Percentiles rank a stretch among this genome's conserved stretches.
These are phyloP conservation scores for Drosophila nasuta DNA, from an alignment of 1,140 invertebrate species.

Conservation along the genomic window DNA sequence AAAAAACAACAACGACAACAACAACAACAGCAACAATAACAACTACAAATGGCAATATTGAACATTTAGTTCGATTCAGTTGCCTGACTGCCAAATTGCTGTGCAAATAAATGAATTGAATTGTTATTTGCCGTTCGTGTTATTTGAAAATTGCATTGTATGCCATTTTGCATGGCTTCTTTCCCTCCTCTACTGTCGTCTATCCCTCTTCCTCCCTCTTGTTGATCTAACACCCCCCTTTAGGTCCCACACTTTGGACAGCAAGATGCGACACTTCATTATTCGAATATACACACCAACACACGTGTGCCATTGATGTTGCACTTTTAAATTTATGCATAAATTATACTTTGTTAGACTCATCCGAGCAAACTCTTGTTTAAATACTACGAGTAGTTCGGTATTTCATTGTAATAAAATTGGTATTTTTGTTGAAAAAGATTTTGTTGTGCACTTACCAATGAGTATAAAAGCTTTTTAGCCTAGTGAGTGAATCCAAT, in stretches of 20 bases:
- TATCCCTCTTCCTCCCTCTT: neutral
- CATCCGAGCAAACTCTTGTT: too few relatives aligned
- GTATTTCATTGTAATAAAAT: too few relatives aligned
- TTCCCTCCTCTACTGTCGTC: neutral
- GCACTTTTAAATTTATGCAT: constrained; percentile 7
- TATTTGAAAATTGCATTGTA: constrained; percentile 66
- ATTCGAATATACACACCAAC: constrained; percentile 17
- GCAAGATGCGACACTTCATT: constrained; percentile 51
- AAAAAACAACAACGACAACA: constrained; percentile 50
- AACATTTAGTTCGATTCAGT: constrained; percentile 50
- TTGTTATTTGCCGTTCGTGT: constrained; percentile 75
- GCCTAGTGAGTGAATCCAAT: too few relatives aligned
- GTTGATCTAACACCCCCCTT: constrained; percentile 1
- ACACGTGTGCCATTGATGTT: constrained; percentile 17
- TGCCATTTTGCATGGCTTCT: constrained; percentile 49
- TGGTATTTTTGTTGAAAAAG: too few relatives aligned
- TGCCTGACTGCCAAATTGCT: constrained; percentile 53
- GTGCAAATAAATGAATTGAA: constrained; percentile 75
- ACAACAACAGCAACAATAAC: constrained; percentile 41
- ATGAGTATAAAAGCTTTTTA: too few relatives aligned
- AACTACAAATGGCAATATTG: constrained; percentile 42
- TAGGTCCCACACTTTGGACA: constrained; percentile 18
- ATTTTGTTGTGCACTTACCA: too few relatives aligned
- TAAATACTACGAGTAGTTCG: too few relatives aligned
- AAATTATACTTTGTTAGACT: neutral